Base-by-base conservation (phyloP, 2,113 vertebrate species). In the Otis tarda region DNA sequence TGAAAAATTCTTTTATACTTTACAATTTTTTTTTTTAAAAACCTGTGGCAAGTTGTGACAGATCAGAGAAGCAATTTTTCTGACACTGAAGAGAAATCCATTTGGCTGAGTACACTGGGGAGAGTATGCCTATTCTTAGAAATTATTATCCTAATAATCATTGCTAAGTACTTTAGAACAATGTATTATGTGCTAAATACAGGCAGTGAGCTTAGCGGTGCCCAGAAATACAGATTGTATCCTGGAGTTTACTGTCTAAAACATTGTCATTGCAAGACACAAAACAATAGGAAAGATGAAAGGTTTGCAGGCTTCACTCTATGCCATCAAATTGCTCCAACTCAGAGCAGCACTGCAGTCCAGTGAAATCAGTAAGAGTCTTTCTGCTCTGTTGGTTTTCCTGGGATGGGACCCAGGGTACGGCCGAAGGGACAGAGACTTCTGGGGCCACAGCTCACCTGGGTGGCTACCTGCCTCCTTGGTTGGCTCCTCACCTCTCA, bases 91-190 rank as follows among this genome's bases (percentile, higher is more conserved):
- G 57, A 90, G 39, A 70, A 78, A 79, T 49, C 6, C 22, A 17
- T 83, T 63, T 91, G 73, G 23, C 83, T 64, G 61, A 78, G 19
- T 61, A 45, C 31, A 16, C 20, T 69, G n/a, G 10, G 33, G 63
- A 86, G 27, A 77, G 8, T 49, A 49, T 76, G 80, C 27, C 65
- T 92, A 63, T 91, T 91, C 83, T 92, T 89, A 74, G 76, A 82
- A 78, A 57, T 84, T 57, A 75, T 92, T 88, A 68, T 52, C 25
- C 56, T 79, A 64, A 49, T 84, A 96, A 89, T 89, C 13, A 93
- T 71, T 82, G 49, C 35, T 65, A 82, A 93, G 83, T 56, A 73
- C 57, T 94, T 76, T 79, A 71, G 79, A 95, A 59, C 22, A 25
- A 69, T 91, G 57, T 68, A 68, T 59, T 78, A 69, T 43, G 47